Base-by-base conservation (phyloP, 2,888 invertebrate species). In the Troides aeacus region DNA sequence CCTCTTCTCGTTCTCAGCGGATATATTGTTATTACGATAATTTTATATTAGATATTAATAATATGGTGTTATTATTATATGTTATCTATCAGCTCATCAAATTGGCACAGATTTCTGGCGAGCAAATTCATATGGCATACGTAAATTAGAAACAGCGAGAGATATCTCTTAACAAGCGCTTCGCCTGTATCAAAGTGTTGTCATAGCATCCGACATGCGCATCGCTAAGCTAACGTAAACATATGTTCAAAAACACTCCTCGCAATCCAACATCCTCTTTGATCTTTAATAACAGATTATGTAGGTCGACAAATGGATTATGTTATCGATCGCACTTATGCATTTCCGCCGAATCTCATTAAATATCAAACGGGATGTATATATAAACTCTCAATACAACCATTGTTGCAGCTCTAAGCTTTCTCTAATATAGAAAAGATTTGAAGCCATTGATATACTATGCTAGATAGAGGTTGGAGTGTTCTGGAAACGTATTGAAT, bases 261-360 rank as follows among this genome's bases (percentile, higher is more conserved):
- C 24, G n/a, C n/a, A 30, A 24, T 42, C 24, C 59, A 63, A 62
- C n/a, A 36, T 64, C 60, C 58, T 39, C 62, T 66, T 70, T 70
- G 63, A 66, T 70, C 66, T 70, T 60, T 57, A 59, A 63, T 64
- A 63, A 63, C 56, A 60, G 50, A 56, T 56, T 60, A 66, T 63
- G 56, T 70, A 59, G 66, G 66, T 66, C 70, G 30, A 63, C 66
- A 66, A 70, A 66, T 42, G 66, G 63, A 66, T 63, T 56, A 57
- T 66, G 66, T 64, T 66, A 59, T 59, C 42, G 23, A 59, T 59
- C 24, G 18, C 24, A 60, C 59, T 42, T 58, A 62, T 30, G 42
- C 65, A 46, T 46, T 8, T 50, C 24, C 15, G 39, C 17, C 58
- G 4, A 50, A 50, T 57, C 56, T 62, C 61, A 57, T 46, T 69